Evolutionary conservation across 2,888 invertebrate species (phyloP).

Genomic region (Cryptophagus acutangulus): DNA sequence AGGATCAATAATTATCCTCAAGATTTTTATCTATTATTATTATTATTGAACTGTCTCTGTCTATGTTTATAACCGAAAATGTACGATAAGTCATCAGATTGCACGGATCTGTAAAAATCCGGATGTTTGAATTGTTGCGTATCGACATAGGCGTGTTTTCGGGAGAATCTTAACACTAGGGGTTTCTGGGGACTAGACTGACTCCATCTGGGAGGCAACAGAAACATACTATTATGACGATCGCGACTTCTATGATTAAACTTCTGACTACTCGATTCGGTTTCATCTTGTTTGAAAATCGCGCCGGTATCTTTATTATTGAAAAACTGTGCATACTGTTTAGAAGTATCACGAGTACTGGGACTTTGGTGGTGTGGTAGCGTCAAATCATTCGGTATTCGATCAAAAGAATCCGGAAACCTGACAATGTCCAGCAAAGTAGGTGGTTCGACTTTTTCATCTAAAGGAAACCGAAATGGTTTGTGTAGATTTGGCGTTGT

Average conservation of each 20-base stretch:
- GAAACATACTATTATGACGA: conserved; percentile 37
- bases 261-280: too few relatives aligned
- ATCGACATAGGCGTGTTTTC: conserved; percentile 32
- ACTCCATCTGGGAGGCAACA: conserved; percentile 33
- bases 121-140: conserved; percentile 29
- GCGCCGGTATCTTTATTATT: not conserved
- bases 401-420: not conserved
- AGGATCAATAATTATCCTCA: too few relatives aligned
- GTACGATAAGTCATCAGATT: conserved; percentile 38
- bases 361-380: not conserved
- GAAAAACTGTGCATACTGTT: not conserved
- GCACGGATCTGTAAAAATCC: conserved; percentile 37
- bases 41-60: conserved; percentile 15
- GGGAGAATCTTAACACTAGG: conserved; percentile 39
- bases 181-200: conserved; percentile 34
- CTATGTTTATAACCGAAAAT: conserved; percentile 37
- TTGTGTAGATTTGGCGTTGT: conserved; percentile 19
- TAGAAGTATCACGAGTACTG: not conserved
- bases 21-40: too few relatives aligned
- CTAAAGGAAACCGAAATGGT: too few relatives aligned
- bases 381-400: not conserved
- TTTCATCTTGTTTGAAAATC: too few relatives aligned
- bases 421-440: not conserved
- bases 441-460: not conserved
- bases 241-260: conserved; percentile 21